phyloP scores from a whole-genome alignment of 64 coral and sea anemone species.

The Montipora capricornis region DNA sequence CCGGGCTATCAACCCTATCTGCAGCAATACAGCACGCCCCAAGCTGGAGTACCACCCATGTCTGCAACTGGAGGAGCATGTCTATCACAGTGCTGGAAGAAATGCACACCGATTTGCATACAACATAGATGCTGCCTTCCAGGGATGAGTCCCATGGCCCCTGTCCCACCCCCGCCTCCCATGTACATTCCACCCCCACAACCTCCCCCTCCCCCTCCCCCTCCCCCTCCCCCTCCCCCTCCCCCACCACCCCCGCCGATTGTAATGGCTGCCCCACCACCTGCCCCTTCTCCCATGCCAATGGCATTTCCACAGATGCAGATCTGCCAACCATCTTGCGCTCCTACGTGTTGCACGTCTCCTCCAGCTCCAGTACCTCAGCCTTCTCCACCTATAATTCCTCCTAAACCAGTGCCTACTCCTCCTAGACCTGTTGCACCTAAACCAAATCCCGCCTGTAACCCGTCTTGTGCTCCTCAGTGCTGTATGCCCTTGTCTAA shows the following conservation, averaged over 20 bases:
- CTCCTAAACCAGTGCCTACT: constrained; percentile 9
- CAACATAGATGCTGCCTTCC: constrained; percentile 85
- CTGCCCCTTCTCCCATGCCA: constrained; percentile 41
- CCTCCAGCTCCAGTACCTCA: constrained; percentile 17
- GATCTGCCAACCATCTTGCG: constrained; percentile 77
- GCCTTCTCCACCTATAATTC: neutral
- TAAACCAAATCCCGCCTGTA: constrained; percentile 66
- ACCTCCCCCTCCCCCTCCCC: neutral
- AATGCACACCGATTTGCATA: constrained; percentile 86
- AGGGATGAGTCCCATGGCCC: constrained; percentile 11
- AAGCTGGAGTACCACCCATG: constrained; percentile 46
- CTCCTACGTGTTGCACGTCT: constrained; percentile 73
- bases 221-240: constrained; percentile 9
- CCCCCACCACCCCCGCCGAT: constrained; percentile 18
- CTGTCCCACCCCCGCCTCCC: constrained; percentile 45
- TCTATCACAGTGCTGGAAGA: constrained; percentile 55
- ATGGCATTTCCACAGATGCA: constrained; percentile 46
- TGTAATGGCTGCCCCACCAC: constrained; percentile 36
- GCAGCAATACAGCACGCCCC: neutral
- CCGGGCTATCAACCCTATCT: constrained; percentile 27
- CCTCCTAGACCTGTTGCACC: constrained; percentile 44
- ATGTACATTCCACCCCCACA: constrained; percentile 34
- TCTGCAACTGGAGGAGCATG: constrained; percentile 82
- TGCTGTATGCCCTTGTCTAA: constrained; percentile 51
- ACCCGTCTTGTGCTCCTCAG: constrained; percentile 63